Base-by-base conservation (phyloP, 2,113 vertebrate species). In the Sinocyclocheilus grahami region DNA sequence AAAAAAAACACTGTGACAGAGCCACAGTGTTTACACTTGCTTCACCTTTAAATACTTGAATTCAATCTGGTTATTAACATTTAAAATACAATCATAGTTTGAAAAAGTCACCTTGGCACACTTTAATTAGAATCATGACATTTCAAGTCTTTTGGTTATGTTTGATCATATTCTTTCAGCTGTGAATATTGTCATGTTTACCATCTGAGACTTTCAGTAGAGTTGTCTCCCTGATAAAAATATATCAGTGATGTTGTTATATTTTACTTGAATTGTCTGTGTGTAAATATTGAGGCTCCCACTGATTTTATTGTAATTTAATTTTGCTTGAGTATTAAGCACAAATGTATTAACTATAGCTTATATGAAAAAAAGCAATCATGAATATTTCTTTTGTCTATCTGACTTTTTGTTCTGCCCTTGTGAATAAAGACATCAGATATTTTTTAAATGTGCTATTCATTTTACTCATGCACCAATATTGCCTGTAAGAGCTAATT, bases 201-300 rank as follows among this genome's bases (percentile, higher is more conserved):
- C 30, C 65, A 39, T 82, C 16, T 65, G 51, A 83, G 84, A 69
- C 72, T 53, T 48, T 71, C 18, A 75, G 77, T 46, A 72, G 58
- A 81, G 60, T 79, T 69, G 5, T 62, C 67, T 81, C 39, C 74
- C 51, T 37, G 48, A 82, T 84, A 63, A n/a, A 63, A 33, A 42
- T 78, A 55, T 82, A 72, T 79, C 51, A 13, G 67, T 86, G 55
- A 27, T 83, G 75, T 84, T 80, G 20, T 85, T 51, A 20, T 84
- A 10, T 84, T 83, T 60, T 88, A 86, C 83, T 86, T 89, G 89
- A 90, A 82, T 81, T 78, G 48, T 78, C 82, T 85, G 55, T 75
- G 58, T 88, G 72, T 89, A 87, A 89, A 90, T 90, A 89, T 85
- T 86, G 75, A 83, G 65, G 48, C 48, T 71, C 27, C 82, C 83